phyloP scores from a whole-genome alignment of 2,888 invertebrate species.

The Chloromyia formosa region DNA sequence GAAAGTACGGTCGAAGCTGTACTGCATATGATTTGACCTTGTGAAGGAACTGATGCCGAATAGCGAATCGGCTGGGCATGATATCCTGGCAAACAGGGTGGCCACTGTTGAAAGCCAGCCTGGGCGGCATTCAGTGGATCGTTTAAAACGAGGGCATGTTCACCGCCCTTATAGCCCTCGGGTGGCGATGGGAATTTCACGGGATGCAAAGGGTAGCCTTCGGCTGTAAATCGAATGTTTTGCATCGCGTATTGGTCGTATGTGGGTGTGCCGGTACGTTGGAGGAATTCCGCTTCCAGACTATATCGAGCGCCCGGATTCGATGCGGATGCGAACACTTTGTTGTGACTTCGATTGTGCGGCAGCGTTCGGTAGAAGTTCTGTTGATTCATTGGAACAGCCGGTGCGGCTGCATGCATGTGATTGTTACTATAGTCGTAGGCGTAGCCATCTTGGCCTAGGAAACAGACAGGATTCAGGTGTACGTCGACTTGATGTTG shows the following conservation, averaged over 20 bases:
- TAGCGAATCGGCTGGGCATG: conserved; percentile 62
- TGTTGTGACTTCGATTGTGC: conserved; percentile 71
- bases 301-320: conserved; percentile 69
- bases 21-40: conserved; percentile 35
- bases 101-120: conserved; percentile 67
- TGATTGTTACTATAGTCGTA: conserved; percentile 63
- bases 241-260: conserved; percentile 66
- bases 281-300: conserved; percentile 73
- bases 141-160: conserved; percentile 61
- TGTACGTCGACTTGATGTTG: conserved; percentile 79
- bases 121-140: conserved; percentile 51
- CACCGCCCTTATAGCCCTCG: conserved; percentile 74
- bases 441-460: conserved; percentile 80
- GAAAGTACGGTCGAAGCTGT: conserved; percentile 3
- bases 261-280: conserved; percentile 65
- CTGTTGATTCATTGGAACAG: conserved; percentile 55
- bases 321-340: conserved; percentile 64
- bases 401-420: conserved; percentile 54
- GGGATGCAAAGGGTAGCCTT: conserved; percentile 75
- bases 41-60: conserved; percentile 52
- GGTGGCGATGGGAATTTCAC: conserved; percentile 74
- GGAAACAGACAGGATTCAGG: conserved; percentile 78
- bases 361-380: conserved; percentile 81
- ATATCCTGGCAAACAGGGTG: conserved; percentile 66
- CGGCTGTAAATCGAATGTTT: conserved; percentile 78